Percentiles rank a stretch among this genome's conserved stretches.
These are phyloP conservation scores for Eulemur rufifrons DNA, from an alignment of 2,113 vertebrate species.

Conservation along the genomic window DNA sequence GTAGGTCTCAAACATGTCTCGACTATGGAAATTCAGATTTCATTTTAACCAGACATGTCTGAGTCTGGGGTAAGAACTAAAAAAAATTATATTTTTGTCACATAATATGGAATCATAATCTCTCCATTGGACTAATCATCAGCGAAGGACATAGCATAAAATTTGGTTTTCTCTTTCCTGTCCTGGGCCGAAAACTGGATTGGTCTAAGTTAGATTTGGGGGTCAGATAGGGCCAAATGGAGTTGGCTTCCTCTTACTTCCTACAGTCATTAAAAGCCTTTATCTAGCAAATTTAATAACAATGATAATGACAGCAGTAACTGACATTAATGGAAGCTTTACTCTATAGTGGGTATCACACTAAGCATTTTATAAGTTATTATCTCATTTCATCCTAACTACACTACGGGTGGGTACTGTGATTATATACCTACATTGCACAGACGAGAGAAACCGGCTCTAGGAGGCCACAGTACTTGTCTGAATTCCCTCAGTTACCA, in stretches of 20 bases:
- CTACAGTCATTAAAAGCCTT: conserved; percentile 53
- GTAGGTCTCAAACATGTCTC: background rate
- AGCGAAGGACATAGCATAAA: background rate
- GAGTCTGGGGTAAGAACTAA: background rate
- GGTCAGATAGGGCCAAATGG: background rate
- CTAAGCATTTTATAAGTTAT: conserved; percentile 38
- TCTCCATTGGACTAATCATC: background rate
- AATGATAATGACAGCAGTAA: conserved; percentile 51
- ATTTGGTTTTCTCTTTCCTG: background rate
- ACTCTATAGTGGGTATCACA: background rate
- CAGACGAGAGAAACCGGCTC: background rate
- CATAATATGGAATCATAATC: background rate
- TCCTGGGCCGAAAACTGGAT: background rate
- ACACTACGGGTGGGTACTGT: background rate
- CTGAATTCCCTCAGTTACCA: background rate
- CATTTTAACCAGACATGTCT: background rate
- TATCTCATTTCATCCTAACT: conserved; percentile 32
- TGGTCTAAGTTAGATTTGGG: background rate
- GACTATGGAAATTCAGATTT: background rate
- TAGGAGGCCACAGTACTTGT: background rate
- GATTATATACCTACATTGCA: background rate
- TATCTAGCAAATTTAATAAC: conserved; percentile 64
- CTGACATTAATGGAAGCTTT: conserved; percentile 37
- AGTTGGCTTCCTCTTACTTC: conserved; percentile 17
- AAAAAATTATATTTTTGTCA: background rate